Percentiles rank a stretch among this genome's conserved stretches.
phyloP scores from a whole-genome alignment of 1,140 invertebrate species.

The Brevipalpus yothersi region DNA sequence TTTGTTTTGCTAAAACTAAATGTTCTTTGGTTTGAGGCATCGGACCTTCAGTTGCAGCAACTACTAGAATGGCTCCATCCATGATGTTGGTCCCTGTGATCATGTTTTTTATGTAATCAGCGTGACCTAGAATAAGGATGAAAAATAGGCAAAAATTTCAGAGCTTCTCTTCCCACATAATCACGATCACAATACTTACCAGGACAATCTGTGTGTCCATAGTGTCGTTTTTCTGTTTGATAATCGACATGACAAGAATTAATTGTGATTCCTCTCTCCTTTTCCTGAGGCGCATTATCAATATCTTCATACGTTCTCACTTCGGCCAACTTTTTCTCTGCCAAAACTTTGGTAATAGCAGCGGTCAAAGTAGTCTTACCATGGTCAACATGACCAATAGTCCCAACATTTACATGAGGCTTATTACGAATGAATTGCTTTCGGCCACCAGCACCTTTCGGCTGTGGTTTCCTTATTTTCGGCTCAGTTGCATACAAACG shows the following conservation, averaged over 20 bases:
- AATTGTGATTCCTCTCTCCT: conserved; percentile 82
- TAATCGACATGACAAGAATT: conserved; percentile 85
- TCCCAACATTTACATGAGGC: conserved; percentile 22
- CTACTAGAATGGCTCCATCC: conserved; percentile 95
- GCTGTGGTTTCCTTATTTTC: background rate
- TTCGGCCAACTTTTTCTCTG: conserved; percentile 48
- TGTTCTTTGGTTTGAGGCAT: conserved; percentile 99
- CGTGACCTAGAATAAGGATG: conserved; percentile 36
- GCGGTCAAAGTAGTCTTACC: conserved; percentile 92
- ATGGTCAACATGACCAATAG: conserved; percentile 96
- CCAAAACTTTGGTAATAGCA: conserved; percentile 78
- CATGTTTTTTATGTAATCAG: conserved; percentile 99
- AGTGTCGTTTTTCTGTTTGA: conserved; percentile 50
- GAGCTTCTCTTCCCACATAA: background rate
- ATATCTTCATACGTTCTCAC: conserved; percentile 71
- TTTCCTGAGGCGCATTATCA: conserved; percentile 82
- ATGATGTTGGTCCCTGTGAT: conserved; percentile 94
- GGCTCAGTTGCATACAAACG: background rate
- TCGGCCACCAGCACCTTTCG: background rate
- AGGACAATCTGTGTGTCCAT: conserved; percentile 45
- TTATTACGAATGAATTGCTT: conserved; percentile 10
- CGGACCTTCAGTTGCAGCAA: conserved; percentile 92
- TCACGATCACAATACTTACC: conserved; percentile 17
- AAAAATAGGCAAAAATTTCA: no score
- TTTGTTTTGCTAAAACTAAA: conserved; percentile 74